Conservation (phyloP, 2,797 vertebrate species). For the Petrocephalus schoutedeni region DNA sequence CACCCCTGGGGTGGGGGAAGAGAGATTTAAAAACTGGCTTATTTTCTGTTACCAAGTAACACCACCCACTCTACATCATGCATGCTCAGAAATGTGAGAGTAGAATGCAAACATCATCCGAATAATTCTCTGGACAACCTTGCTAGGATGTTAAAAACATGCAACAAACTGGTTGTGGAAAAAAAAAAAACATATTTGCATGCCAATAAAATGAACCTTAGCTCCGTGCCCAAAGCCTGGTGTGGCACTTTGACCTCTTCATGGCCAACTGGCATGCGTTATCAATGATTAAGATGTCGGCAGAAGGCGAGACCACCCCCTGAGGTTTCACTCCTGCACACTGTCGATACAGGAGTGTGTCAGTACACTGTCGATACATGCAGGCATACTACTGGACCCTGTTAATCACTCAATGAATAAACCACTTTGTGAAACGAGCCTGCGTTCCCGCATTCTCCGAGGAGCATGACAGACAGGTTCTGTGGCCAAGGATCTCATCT, state of each 20-base stretch:
- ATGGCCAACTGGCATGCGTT: background rate
- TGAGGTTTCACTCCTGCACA: background rate
- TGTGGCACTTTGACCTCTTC: background rate
- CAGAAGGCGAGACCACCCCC: background rate
- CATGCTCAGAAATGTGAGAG: background rate
- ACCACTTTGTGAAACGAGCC: background rate
- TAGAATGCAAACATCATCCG: background rate
- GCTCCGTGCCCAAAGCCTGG: background rate
- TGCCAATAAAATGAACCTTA: background rate
- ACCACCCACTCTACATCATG: background rate
- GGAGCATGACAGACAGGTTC: background rate
- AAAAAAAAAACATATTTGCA: background rate
- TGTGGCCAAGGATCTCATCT: background rate
- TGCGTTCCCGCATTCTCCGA: background rate
- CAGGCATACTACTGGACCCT: background rate
- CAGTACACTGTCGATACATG: too few species aligned
- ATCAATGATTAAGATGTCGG: background rate
- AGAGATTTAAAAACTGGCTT: background rate
- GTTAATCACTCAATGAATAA: background rate
- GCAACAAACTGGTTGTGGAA: background rate
- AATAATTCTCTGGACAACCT: background rate
- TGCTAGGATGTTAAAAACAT: background rate
- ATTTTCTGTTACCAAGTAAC: conserved; percentile 7
- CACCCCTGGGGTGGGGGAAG: background rate
- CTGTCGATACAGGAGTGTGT: background rate